Evolutionary conservation across 2,113 vertebrate genomes (phyloP).

Genomic region (Hassar affinis): DNA sequence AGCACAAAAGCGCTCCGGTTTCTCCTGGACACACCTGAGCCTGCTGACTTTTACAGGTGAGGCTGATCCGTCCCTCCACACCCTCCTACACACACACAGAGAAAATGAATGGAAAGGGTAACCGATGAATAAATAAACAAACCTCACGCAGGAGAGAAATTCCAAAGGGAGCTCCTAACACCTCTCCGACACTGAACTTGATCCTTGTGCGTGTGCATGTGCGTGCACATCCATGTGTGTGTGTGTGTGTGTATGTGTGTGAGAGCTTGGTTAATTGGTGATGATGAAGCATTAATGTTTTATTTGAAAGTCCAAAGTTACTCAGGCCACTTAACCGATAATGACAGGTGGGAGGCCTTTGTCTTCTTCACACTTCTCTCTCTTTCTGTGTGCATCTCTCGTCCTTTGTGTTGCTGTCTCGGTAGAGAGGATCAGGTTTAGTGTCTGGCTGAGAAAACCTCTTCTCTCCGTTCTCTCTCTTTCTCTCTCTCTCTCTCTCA

Average conservation of each 20-base stretch:
- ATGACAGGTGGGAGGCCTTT: constrained; percentile 48
- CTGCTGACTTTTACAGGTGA: constrained; percentile 33
- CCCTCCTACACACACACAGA: background rate
- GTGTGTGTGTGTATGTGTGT: constrained; percentile 11
- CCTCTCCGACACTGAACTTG: constrained; percentile 15
- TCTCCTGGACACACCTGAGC: constrained; percentile 47
- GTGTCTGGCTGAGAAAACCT: constrained; percentile 33
- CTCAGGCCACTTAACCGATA: constrained; percentile 48
- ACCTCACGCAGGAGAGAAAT: constrained; percentile 6
- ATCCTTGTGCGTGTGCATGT: constrained; percentile 23
- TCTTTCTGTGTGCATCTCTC: constrained; percentile 25
- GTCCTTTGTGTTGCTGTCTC: constrained; percentile 5
- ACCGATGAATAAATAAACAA: constrained; percentile 33
- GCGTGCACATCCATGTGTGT: constrained; percentile 1
- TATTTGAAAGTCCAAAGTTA: constrained; percentile 34
- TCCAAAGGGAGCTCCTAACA: constrained; percentile 28
- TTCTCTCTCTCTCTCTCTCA: background rate
- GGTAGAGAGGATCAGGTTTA: constrained; percentile 41
- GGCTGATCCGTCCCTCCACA: constrained; percentile 21
- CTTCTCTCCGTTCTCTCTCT: background rate
- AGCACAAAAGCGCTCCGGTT: constrained; percentile 45
- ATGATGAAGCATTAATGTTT: constrained; percentile 42
- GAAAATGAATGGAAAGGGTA: constrained; percentile 9
- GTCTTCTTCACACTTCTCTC: constrained; percentile 44
- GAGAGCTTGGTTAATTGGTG: constrained; percentile 31